Percentiles rank a stretch among this genome's conserved stretches.
phyloP scores from a whole-genome alignment of 2,888 invertebrate species.

The Lordiphosa fenestrarum region DNA sequence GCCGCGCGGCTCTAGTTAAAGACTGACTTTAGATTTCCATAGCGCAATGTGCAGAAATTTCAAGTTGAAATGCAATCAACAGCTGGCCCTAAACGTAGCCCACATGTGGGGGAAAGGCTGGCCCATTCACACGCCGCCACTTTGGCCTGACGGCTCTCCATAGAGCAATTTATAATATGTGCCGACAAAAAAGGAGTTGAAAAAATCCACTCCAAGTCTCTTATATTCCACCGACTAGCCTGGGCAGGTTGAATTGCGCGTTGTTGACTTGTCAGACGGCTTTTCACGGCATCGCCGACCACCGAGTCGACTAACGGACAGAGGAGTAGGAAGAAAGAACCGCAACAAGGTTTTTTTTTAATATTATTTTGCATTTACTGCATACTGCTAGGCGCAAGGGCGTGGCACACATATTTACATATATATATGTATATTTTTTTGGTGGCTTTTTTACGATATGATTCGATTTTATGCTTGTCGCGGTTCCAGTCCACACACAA shows the following conservation, averaged over 20 bases:
- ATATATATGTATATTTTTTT: slow-evolving; percentile 11
- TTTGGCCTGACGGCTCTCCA: slow-evolving; percentile 50
- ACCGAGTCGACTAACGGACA: slow-evolving; percentile 17
- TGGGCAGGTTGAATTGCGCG: slow-evolving; percentile 49
- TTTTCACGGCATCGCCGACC: background rate
- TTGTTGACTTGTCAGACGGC: slow-evolving; percentile 59
- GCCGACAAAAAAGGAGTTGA: slow-evolving; percentile 32
- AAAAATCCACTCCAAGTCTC: slow-evolving; percentile 3
- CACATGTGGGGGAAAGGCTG: slow-evolving; percentile 37
- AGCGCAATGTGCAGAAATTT: slow-evolving; percentile 6
- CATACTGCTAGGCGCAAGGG: slow-evolving; percentile 36
- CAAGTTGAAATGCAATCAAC: slow-evolving; percentile 16
- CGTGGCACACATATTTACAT: slow-evolving; percentile 31
- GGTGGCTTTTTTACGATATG: slow-evolving; percentile 44
- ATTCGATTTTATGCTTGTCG: slow-evolving; percentile 45
- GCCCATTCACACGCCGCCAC: slow-evolving; percentile 65
- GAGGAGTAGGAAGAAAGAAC: slow-evolving; percentile 1
- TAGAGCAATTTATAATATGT: slow-evolving; percentile 66
- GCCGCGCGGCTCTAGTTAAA: background rate
- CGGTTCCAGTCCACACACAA: slow-evolving; percentile 40
- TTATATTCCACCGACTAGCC: slow-evolving; percentile 8
- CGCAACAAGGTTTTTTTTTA: slow-evolving; percentile 10
- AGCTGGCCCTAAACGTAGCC: slow-evolving; percentile 37
- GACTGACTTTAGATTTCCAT: slow-evolving; percentile 1
- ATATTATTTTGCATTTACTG: slow-evolving; percentile 8